Evolutionary conservation across 2,888 invertebrate species (phyloP).

Genomic region (Oxytorus armatus): DNA sequence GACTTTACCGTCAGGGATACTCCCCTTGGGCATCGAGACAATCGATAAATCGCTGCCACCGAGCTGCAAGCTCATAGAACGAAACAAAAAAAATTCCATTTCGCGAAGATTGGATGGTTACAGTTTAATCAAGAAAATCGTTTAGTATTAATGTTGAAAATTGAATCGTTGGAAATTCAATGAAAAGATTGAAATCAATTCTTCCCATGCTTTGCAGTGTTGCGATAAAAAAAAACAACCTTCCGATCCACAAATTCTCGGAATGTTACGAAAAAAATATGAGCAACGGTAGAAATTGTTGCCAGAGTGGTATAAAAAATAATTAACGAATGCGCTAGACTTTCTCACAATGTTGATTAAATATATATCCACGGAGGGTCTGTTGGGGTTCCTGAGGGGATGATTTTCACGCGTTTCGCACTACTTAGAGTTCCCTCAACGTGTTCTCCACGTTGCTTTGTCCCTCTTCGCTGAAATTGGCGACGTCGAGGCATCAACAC

Average conservation of each 20-base stretch:
- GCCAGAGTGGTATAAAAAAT: slow-evolving; percentile 22
- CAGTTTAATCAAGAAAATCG: neutral
- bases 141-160: neutral
- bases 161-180: neutral
- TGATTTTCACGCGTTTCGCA: slow-evolving; percentile 63
- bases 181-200: neutral
- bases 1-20: slow-evolving; percentile 52
- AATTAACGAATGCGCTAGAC: slow-evolving; percentile 43
- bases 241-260: too few species aligned
- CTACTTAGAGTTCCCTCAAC: slow-evolving; percentile 51
- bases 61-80: slow-evolving; percentile 12
- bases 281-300: neutral
- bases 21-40: slow-evolving; percentile 52
- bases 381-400: slow-evolving; percentile 48
- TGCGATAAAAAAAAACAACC: neutral
- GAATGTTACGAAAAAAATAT: neutral
- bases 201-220: neutral
- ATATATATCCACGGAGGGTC: slow-evolving; percentile 44
- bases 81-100: slow-evolving; percentile 7
- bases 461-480: slow-evolving; percentile 65
- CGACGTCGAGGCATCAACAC: slow-evolving; percentile 81
- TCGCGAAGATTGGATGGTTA: neutral
- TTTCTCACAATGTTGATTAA: slow-evolving; percentile 56
- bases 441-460: slow-evolving; percentile 16
- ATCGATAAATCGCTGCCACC: slow-evolving; percentile 59